Evolutionary conservation across 2,888 invertebrate species (phyloP), one percentile per base, ranked within the genome.

Genomic region (Candidula unifasciata): DNA sequence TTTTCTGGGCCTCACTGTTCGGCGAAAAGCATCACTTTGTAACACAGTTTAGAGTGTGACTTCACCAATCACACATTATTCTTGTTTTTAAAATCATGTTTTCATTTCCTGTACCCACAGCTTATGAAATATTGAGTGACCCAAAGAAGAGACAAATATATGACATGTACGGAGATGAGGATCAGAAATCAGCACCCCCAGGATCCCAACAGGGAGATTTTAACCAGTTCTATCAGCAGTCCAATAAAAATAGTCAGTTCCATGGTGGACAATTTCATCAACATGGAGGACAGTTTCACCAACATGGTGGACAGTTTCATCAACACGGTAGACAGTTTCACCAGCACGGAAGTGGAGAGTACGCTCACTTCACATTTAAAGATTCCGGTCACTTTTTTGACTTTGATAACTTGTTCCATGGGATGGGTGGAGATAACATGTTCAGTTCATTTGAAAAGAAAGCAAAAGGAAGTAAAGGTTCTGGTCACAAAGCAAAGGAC

Each of bases 101-200:
- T 69, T 30, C 54, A 54, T n/a, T 35, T 77, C 37, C 35, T 30
- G 66, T 90, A 92, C 44, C 44, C 6, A 64, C 89, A 94, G 95
- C 94, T 0, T 94, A 95, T 91, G 94, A 94, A 90, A 91, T 94
- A 18, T 88, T 95, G 66, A 92, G 94, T 37, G 94, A 94, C 89
- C 88, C 91, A 24, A 93, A 94, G 3, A 94, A 94, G 86, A 88
- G 94, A 77, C 91, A 90, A 85, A 89, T 93, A 60, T 95, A 95
- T 89, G 94, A 95, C 88, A 90, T 90, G 87, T 93, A 91, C 89
- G 94, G 94, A 37, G 93, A 93, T 74, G 89, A 91, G n/a, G 93
- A 91, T 79, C 89, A 88, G 21, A 87, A 87, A 79, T 89, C 88
- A 52, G 88, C 89, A 10, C 88, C 88, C 71, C 90, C 90, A 27